A percentile compares a stretch with the other conserved stretches of the same genome.
Evolutionary conservation across 1,140 invertebrate genomes (phyloP).

Genomic region (Schlechtendalia chinensis): DNA sequence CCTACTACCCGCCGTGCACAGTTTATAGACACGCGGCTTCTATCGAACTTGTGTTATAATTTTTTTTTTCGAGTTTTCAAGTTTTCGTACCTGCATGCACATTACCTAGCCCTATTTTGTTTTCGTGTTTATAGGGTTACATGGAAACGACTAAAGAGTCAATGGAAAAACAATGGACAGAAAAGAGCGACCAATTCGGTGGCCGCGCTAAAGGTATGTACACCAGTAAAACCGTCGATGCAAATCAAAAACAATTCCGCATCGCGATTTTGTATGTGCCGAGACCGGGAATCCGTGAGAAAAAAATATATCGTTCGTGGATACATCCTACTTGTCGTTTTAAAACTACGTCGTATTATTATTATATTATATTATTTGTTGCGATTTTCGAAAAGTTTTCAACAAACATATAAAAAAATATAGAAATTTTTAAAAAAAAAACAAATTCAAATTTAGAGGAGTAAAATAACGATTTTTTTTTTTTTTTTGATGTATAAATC

Average conservation of each 20-base stretch:
- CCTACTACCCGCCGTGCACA: not conserved
- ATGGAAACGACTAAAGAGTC: constrained; percentile 77
- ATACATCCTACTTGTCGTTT: too few species aligned
- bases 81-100: constrained; percentile 28
- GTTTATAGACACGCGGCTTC: not conserved
- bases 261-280: too few species aligned
- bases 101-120: constrained; percentile 51
- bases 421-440: too few species aligned
- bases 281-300: too few species aligned
- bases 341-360: too few species aligned
- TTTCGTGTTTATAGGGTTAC: constrained; percentile 66
- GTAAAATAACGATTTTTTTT: too few species aligned
- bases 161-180: constrained; percentile 80
- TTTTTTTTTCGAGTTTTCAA: not conserved
- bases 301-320: too few species aligned
- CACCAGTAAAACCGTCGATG: constrained; percentile 56
- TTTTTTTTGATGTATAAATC: too few species aligned
- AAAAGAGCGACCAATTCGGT: constrained; percentile 80
- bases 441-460: too few species aligned
- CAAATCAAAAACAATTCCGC: not conserved
- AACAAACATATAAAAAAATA: too few species aligned
- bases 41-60: not conserved
- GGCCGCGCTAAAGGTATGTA: constrained; percentile 79
- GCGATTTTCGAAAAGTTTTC: too few species aligned
- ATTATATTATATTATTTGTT: too few species aligned